Base-by-base conservation (phyloP, 1,140 invertebrate genomes). In the Caerostris extrusa region DNA sequence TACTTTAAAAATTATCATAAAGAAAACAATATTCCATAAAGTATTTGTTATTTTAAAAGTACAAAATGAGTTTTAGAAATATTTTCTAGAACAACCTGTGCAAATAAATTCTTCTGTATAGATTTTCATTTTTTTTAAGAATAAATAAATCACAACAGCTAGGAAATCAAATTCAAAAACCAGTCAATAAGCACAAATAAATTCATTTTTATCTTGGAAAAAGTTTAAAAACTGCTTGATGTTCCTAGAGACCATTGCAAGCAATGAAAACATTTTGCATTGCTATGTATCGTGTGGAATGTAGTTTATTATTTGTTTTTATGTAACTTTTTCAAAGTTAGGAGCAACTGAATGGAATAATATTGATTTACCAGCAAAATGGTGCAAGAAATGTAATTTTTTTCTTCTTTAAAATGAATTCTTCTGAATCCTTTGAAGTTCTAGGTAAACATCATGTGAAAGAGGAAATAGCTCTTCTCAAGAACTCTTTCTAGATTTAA, bases 371-470 rank as follows among this genome's bases (percentile, higher is more conserved):
- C 12, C 61, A 14, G 34, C 10, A 4, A 77, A 53, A 77, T 53
- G 71, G 71, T 53, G 53, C 34, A 50, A 4, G 10, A 77, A 77
- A 34, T 34, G 34, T 34, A 77, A 77, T 53, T 50, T 77, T 77
- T 77, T 71, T 77, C 53, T 50, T 34, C 55, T 57, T 58, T n/a
- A 83, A 83, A 77, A 83, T n/a, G 82, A n/a, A 56, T 83, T 83
- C 82, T 57, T 57, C 19, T 56, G 82, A 83, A 17, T 19, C 82
- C n/a, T 14, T 17, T 83, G 82, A n/a, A 83, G 82, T 83, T 83
- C 82, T 83, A 83, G 57, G 82, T 19, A 83, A 83, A 83, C 82
- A 83, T 10, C 82, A 57, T 57, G 55, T 83, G 82, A 83, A 83
- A 83, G 55, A 83, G 82, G 82, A 77, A 77, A 77, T 53, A 50